A percentile compares a stretch with the other conserved stretches of the same genome.
These are phyloP conservation scores for Clarias platycephalus DNA, from an alignment of 2,797 vertebrate species.

Conservation along the genomic window DNA sequence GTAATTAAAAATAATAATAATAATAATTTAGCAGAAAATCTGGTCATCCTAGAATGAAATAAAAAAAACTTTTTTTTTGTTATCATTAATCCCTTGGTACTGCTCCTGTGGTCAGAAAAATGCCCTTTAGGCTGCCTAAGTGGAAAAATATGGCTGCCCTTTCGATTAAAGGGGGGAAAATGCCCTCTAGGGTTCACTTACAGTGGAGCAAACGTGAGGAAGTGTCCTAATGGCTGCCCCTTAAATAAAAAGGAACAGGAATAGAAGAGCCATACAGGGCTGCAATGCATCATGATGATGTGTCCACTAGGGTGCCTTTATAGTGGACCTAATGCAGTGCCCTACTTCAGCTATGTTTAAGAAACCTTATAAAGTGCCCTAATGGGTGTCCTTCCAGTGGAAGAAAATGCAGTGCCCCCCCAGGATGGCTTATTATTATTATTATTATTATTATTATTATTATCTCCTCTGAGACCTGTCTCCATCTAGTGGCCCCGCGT, in stretches of 20 bases:
- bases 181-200: background rate
- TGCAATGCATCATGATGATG: background rate
- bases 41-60: background rate
- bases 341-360: background rate
- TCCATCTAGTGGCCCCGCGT: constrained; percentile 63
- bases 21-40: no score
- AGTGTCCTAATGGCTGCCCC: no score
- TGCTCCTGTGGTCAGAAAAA: background rate
- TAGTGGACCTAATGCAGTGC: background rate
- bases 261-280: no score
- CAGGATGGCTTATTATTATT: background rate
- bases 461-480: constrained; percentile 54
- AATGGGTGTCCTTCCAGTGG: background rate
- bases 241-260: no score
- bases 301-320: background rate
- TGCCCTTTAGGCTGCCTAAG: background rate
- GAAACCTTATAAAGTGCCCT: background rate
- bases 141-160: background rate
- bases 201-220: no score
- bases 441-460: background rate
- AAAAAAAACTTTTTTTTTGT: background rate
- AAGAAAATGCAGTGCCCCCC: background rate
- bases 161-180: background rate
- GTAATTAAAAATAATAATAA: background rate
- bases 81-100: background rate